These are phyloP conservation scores for Tetragnatha versicolor DNA, from an alignment of 1,140 invertebrate species.

Conservation along the genomic window DNA sequence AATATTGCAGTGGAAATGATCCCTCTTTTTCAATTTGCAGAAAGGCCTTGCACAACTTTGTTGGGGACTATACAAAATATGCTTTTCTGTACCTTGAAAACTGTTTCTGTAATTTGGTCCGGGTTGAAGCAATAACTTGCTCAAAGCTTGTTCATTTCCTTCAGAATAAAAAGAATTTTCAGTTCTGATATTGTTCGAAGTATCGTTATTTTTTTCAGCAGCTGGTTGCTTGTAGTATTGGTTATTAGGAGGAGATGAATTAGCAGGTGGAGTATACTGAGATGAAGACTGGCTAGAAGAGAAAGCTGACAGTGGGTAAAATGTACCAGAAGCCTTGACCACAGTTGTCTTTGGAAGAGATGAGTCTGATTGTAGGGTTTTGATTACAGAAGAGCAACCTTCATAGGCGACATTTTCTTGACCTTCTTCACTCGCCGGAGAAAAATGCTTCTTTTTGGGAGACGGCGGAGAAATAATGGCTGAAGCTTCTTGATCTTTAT, in stretches of 20 bases:
- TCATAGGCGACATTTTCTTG: constrained; percentile 32
- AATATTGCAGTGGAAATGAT: constrained; percentile 86
- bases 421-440: constrained; percentile 30
- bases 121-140: constrained; percentile 62
- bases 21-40: constrained; percentile 83
- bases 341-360: constrained; percentile 64
- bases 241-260: constrained; percentile 21
- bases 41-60: constrained; percentile 81
- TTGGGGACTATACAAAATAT: constrained; percentile 66
- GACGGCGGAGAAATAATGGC: constrained; percentile 28
- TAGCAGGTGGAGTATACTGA: constrained; percentile 51
- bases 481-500: constrained; percentile 57
- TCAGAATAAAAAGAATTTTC: constrained; percentile 42
- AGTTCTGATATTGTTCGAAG: constrained; percentile 26
- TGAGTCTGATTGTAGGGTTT: constrained; percentile 38
- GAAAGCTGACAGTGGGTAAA: constrained; percentile 79
- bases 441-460: constrained; percentile 46
- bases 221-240: constrained; percentile 31
- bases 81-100: constrained; percentile 59
- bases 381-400: constrained; percentile 29
- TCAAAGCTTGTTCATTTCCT: constrained; percentile 56
- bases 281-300: constrained; percentile 49
- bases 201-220: constrained; percentile 47
- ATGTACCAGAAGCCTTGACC: constrained; percentile 91
- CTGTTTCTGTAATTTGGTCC: constrained; percentile 63